A percentile compares a stretch with the other conserved stretches of the same genome.
These are phyloP conservation scores for Aptenodytes patagonicus DNA, from an alignment of 2,113 vertebrate genomes.

Conservation along the genomic window DNA sequence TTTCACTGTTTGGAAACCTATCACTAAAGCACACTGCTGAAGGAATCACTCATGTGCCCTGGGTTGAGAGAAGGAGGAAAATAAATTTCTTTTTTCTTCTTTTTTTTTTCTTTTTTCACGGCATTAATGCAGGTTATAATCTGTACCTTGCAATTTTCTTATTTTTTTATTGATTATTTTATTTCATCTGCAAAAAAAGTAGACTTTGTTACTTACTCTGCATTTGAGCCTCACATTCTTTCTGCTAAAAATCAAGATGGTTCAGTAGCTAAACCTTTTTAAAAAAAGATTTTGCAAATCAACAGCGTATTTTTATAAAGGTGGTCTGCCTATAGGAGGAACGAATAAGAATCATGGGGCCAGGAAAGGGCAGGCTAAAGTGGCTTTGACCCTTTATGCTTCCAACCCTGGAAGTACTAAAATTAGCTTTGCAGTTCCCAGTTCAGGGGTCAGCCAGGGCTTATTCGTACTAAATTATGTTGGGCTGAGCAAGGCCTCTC, in stretches of 20 bases:
- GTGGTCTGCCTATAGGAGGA: not conserved
- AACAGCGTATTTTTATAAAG: not conserved
- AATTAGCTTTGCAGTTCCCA: not conserved
- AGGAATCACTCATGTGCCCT: not conserved
- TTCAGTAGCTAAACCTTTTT: not conserved
- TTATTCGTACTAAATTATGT: not conserved
- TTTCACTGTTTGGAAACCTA: not conserved
- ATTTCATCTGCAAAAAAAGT: not conserved
- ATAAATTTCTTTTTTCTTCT: not conserved
- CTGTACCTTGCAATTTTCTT: not conserved
- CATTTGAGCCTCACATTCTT: not conserved
- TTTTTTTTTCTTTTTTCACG: not conserved
- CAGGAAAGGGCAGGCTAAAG: not conserved
- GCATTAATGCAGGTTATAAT: not conserved
- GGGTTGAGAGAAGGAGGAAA: not conserved
- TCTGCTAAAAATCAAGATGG: not conserved
- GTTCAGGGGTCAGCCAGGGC: not conserved
- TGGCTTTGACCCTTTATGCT: not conserved
- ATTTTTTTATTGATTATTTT: not conserved
- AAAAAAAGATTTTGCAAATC: not conserved
- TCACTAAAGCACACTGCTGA: not conserved
- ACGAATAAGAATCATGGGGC: not conserved
- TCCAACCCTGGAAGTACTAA: not conserved
- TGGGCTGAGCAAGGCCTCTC: not conserved
- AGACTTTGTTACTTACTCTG: not conserved